These are phyloP conservation scores for Andrena marginata DNA, from an alignment of 2,888 invertebrate genomes.

Conservation along the genomic window DNA sequence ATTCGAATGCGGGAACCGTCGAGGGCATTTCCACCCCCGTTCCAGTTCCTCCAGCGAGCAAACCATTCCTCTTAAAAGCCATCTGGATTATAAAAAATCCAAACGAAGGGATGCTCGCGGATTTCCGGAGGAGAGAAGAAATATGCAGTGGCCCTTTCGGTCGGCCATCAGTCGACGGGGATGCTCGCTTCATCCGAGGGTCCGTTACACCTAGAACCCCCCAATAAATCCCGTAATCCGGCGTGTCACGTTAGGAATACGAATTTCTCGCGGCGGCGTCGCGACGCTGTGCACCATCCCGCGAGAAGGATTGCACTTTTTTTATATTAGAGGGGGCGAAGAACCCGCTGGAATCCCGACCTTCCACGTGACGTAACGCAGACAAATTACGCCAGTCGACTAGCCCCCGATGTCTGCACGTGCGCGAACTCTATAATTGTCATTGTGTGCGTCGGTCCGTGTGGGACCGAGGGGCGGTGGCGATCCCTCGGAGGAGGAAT, in stretches of 20 bases:
- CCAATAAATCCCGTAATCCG: constrained; percentile 75
- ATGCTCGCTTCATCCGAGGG: constrained; percentile 56
- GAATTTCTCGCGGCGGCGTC: constrained; percentile 69
- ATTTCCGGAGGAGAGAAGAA: constrained; percentile 26
- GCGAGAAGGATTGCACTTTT: constrained; percentile 72
- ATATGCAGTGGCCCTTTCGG: constrained; percentile 31
- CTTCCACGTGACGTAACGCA: constrained; percentile 76
- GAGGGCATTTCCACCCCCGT: neutral
- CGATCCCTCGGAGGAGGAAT: constrained; percentile 41
- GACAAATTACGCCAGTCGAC: constrained; percentile 75
- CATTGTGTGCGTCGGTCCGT: constrained; percentile 25
- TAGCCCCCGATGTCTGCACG: constrained; percentile 16
- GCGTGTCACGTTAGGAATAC: constrained; percentile 72
- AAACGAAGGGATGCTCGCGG: constrained; percentile 4
- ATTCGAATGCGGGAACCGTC: neutral
- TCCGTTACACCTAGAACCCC: constrained; percentile 54
- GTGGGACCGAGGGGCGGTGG: constrained; percentile 9
- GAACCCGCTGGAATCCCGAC: constrained; percentile 64
- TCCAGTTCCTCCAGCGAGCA: neutral
- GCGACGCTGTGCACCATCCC: constrained; percentile 26
- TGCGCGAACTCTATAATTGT: constrained; percentile 51
- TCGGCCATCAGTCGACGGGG: constrained; percentile 35
- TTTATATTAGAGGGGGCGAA: constrained; percentile 64
- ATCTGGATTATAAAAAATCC: constrained; percentile 23
- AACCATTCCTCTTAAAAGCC: constrained; percentile 12